Evolutionary conservation across 1,140 invertebrate species (phyloP), one percentile per base, ranked within the genome.

Genomic region (Frieseomelitta varia): DNA sequence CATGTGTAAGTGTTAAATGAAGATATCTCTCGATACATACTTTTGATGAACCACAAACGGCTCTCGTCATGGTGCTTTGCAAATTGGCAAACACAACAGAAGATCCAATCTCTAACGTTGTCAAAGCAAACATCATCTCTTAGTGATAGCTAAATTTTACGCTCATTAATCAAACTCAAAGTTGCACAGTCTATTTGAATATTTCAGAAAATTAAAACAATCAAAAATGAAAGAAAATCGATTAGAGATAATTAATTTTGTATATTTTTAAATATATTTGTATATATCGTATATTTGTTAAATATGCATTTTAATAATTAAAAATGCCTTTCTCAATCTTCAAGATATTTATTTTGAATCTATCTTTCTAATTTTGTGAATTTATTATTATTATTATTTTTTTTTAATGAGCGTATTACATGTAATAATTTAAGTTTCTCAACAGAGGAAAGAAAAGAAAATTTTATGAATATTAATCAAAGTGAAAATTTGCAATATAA

Each of bases 21-120:
- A 74, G 56, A 53, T 63, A 63, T 74, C 63, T 39, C 19, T 30
- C 34, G 39, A 63, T 34, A 58, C 55, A 65, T 30, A 51, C 73
- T 51, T 63, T 74, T 81, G 47, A 74, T 53, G 39, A 74, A 63
- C 39, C 69, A 34, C 69, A 63, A 74, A 81, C 71, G 27, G 27
- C 21, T 58, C 15, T 21, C 79, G 69, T 81, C 79, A 74, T 24
- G 56, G 69, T 74, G 47, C 30, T 74, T 61, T 47, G 69, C 56
- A 81, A 74, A 73, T 74, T 81, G 79, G 79, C 79, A 81, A 81
- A 81, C 56, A 72, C 21, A 65, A 81, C 69, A 34, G 69, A 73
- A 72, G 79, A 12, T 19, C 12, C 76, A 30, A 51, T 55, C 68
- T 72, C 34, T 27, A 30, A 27, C 39, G 68, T 51, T 51, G 17